Percentiles rank a stretch among this genome's conserved stretches.
phyloP scores from a whole-genome alignment of 2,113 vertebrate species.

The Spea bombifrons region DNA sequence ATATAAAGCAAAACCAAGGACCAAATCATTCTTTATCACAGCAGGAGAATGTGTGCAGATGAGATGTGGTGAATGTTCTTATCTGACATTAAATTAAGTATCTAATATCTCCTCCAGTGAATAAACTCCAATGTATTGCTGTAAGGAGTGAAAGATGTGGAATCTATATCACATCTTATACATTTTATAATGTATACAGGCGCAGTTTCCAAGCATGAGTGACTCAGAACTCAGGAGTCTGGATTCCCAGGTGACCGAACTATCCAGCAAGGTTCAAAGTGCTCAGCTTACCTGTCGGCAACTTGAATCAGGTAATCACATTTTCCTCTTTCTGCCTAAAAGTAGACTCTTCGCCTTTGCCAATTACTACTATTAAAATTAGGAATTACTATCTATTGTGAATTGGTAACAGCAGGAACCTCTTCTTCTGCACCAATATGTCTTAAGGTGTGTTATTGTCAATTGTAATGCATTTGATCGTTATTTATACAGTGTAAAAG shows the following conservation, averaged over 20 bases:
- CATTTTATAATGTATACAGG: slow-evolving; percentile 60
- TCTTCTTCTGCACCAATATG: too few relatives aligned
- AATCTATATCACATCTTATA: not conserved
- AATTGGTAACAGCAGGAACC: too few relatives aligned
- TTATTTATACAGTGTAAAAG: too few relatives aligned
- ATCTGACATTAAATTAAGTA: too few relatives aligned
- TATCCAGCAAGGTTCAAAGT: slow-evolving; percentile 68
- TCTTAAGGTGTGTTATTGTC: too few relatives aligned
- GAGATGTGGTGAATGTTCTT: too few relatives aligned
- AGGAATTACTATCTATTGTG: not conserved
- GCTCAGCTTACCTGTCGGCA: slow-evolving; percentile 82
- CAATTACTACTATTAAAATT: not conserved
- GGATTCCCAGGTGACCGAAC: slow-evolving; percentile 71
- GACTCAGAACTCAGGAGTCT: slow-evolving; percentile 81
- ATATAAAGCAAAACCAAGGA: too few relatives aligned
- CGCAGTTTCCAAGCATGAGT: slow-evolving; percentile 79
- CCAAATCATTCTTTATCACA: too few relatives aligned
- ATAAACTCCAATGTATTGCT: not conserved
- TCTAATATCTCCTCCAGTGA: too few relatives aligned
- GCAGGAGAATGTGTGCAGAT: too few relatives aligned
- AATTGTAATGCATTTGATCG: too few relatives aligned
- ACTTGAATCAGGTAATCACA: slow-evolving; percentile 57
- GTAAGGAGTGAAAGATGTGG: too few relatives aligned
- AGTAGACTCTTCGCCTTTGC: not conserved
- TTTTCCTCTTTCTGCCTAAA: not conserved